Percentiles rank a stretch among this genome's conserved stretches.
Conservation (phyloP, 1,140 invertebrate species). For the Achroia grisella region DNA sequence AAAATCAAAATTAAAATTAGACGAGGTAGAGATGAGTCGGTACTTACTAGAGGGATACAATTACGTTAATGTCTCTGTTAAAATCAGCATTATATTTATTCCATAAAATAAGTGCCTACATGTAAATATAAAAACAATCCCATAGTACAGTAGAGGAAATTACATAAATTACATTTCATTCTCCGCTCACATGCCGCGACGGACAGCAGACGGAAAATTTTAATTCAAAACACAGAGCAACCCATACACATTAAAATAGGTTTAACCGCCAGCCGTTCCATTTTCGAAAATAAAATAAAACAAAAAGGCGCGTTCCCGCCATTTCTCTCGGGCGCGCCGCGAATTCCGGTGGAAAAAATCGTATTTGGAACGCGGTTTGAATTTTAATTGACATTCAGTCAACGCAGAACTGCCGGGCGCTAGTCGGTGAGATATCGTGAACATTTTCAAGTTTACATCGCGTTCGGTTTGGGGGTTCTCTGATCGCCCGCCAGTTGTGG, state of each 20-base stretch:
- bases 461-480: conserved; percentile 7
- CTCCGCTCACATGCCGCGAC: conserved; percentile 37
- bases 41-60: too few species aligned
- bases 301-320: conserved; percentile 64
- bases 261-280: conserved; percentile 68
- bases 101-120: too few species aligned
- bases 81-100: too few species aligned
- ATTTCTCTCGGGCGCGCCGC: conserved; percentile 65
- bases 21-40: too few species aligned
- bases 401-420: conserved; percentile 20
- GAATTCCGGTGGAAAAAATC: conserved; percentile 70
- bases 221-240: conserved; percentile 65
- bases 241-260: conserved; percentile 70
- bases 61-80: too few species aligned
- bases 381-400: conserved; percentile 72
- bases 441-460: conserved; percentile 47
- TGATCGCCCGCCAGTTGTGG: conserved; percentile 24
- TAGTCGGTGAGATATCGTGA: conserved; percentile 24
- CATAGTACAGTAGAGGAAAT: too few species aligned
- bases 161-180: conserved; percentile 70
- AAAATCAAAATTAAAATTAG: too few species aligned
- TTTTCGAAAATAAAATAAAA: conserved; percentile 67
- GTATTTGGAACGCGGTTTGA: conserved; percentile 72
- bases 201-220: conserved; percentile 47
- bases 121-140: not conserved